Percentiles rank a stretch among this genome's conserved stretches.
phyloP scores from a whole-genome alignment of 1,140 invertebrate species.

The Scaptomyza montana region DNA sequence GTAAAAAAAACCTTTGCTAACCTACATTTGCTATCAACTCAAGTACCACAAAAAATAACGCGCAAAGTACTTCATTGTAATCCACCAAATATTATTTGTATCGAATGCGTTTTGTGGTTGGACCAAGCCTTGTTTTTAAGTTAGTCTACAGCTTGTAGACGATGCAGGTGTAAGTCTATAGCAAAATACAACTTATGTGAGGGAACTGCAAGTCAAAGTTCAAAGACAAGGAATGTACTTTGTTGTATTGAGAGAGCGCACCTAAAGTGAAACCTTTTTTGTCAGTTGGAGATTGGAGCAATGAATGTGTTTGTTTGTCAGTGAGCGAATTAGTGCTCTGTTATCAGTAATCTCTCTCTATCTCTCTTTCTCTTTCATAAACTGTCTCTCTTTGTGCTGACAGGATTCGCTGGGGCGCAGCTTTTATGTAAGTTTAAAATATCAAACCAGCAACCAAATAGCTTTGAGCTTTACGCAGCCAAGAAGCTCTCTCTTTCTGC shows the following conservation, averaged over 20 bases:
- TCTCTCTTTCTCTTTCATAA: conserved; percentile 27
- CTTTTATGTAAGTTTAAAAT: conserved; percentile 12
- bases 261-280: not conserved
- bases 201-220: conserved; percentile 32
- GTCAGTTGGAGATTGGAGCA: not conserved
- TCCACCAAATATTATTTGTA: not conserved
- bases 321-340: not conserved
- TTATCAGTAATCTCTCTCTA: conserved; percentile 16
- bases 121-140: conserved; percentile 29
- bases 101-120: conserved; percentile 26
- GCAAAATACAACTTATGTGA: not conserved
- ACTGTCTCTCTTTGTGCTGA: conserved; percentile 22
- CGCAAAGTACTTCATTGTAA: conserved; percentile 8
- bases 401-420: conserved; percentile 19
- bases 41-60: not conserved
- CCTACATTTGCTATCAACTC: conserved; percentile 28
- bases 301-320: too few relatives aligned
- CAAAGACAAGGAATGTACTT: conserved; percentile 3
- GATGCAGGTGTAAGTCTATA: conserved; percentile 39
- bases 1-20: conserved; percentile 50
- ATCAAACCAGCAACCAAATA: not conserved
- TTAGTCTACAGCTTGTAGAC: not conserved
- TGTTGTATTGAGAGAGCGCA: conserved; percentile 1
- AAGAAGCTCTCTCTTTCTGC: not conserved
- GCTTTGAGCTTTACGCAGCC: too few relatives aligned